Percentiles rank a stretch among this genome's conserved stretches.
Evolutionary conservation across 2,888 invertebrate species (phyloP).

Genomic region (Apodemia zela): DNA sequence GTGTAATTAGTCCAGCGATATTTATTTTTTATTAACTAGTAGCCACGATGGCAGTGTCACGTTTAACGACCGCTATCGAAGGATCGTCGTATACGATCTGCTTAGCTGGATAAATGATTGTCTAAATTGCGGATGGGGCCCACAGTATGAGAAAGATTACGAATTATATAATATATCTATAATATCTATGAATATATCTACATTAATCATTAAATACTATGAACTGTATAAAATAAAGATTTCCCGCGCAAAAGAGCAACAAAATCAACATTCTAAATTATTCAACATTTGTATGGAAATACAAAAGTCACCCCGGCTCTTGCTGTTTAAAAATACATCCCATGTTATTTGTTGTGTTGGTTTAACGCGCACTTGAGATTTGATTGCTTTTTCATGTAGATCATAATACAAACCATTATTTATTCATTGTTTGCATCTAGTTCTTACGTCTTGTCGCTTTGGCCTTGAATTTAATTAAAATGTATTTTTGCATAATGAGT

Average conservation of each 20-base stretch:
- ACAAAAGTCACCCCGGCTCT: constrained; percentile 52
- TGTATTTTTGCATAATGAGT: neutral
- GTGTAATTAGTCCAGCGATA: no score
- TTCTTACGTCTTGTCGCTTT: neutral
- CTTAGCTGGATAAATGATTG: no score
- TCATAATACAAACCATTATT: constrained; percentile 38
- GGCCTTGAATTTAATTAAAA: neutral
- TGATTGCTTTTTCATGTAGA: constrained; percentile 77
- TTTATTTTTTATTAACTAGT: no score
- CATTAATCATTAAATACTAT: no score
- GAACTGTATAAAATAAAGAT: constrained; percentile 44
- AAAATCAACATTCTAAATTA: constrained; percentile 65
- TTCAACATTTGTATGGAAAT: constrained; percentile 79
- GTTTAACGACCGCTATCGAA: no score
- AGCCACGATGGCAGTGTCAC: no score
- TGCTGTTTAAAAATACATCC: constrained; percentile 69
- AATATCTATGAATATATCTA: no score
- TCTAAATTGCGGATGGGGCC: no score
- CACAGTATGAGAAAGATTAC: no score
- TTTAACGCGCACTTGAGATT: constrained; percentile 63
- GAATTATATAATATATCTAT: no score
- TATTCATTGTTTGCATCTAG: constrained; percentile 10
- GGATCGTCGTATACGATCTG: no score
- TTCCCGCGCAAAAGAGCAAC: constrained; percentile 53
- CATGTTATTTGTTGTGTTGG: constrained; percentile 63